These are phyloP conservation scores for Festucalex cinctus DNA, from an alignment of 2,113 vertebrate species.

Conservation along the genomic window DNA sequence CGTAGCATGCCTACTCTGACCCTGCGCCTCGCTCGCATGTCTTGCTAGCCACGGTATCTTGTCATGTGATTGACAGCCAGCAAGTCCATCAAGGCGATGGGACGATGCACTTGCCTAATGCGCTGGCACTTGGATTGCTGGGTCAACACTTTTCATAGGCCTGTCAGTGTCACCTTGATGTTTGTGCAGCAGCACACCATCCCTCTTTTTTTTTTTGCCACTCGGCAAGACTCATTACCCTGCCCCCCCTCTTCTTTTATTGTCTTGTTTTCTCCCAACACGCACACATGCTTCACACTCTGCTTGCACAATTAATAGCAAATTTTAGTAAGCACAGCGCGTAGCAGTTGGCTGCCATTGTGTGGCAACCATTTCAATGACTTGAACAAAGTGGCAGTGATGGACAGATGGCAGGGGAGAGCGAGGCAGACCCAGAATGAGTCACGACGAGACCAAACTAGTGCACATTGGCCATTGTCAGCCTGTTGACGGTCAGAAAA, in stretches of 20 bases:
- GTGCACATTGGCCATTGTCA: conserved; percentile 47
- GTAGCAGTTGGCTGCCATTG: conserved; percentile 35
- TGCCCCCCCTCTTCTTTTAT: neutral
- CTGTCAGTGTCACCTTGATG: conserved; percentile 63
- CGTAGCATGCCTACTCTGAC: too few species aligned
- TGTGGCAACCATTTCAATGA: neutral
- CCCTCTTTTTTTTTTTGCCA: neutral
- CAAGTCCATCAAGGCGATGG: conserved; percentile 34
- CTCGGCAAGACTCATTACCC: conserved; percentile 17
- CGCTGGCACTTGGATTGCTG: conserved; percentile 49
- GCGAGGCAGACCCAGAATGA: conserved; percentile 42
- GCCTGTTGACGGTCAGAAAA: conserved; percentile 35
- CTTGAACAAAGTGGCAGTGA: conserved; percentile 53
- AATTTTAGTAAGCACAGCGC: conserved; percentile 21
- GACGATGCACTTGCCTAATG: conserved; percentile 58
- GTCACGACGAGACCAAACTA: conserved; percentile 36
- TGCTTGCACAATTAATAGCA: conserved; percentile 8
- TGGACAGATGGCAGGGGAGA: conserved; percentile 54
- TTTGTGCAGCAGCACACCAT: conserved; percentile 7
- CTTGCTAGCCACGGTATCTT: neutral
- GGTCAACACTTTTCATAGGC: conserved; percentile 52
- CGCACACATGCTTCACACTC: neutral
- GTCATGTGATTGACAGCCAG: conserved; percentile 42
- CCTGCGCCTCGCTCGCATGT: neutral
- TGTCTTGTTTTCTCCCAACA: neutral